A percentile compares a stretch with the other conserved stretches of the same genome.
Evolutionary conservation across 2,797 vertebrate species (phyloP).

Genomic region (Knipowitschia caucasica): DNA sequence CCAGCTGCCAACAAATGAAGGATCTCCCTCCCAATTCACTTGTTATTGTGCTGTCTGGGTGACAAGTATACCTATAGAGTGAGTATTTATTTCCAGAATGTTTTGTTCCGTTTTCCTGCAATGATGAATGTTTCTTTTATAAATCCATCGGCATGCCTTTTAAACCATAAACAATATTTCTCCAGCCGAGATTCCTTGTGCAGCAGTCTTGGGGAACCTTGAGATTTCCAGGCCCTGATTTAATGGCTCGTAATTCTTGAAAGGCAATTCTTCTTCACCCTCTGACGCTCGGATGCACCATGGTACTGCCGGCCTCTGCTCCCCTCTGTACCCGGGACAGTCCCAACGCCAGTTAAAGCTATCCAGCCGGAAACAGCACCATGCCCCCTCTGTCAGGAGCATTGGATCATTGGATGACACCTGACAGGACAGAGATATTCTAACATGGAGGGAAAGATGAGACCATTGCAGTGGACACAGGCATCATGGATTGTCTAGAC

Average conservation of each 20-base stretch:
- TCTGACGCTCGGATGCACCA: constrained; percentile 63
- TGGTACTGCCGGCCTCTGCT: constrained; percentile 59
- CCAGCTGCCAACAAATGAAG: constrained; percentile 84
- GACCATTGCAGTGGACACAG: constrained; percentile 8
- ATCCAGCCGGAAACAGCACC: constrained; percentile 60
- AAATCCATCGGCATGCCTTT: constrained; percentile 83
- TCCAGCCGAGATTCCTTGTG: constrained; percentile 94
- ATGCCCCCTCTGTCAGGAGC: constrained; percentile 50
- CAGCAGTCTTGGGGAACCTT: constrained; percentile 98
- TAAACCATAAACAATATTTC: constrained; percentile 95
- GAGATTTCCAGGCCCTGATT: constrained; percentile 97
- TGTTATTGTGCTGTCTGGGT: constrained; percentile 87
- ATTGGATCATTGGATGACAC: constrained; percentile 34
- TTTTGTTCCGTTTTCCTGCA: constrained; percentile 99
- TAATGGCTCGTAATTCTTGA: constrained; percentile 97
- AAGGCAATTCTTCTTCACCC: constrained; percentile 82
- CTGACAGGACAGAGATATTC: constrained; percentile 36
- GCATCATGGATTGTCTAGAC: constrained; percentile 8
- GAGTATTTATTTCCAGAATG: constrained; percentile 91
- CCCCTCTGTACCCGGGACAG: constrained; percentile 54
- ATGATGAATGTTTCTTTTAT: constrained; percentile 90
- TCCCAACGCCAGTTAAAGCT: constrained; percentile 60
- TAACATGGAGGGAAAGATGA: constrained; percentile 16
- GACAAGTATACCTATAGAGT: constrained; percentile 88
- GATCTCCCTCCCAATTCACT: constrained; percentile 96